These are phyloP conservation scores for Polypterus senegalus DNA, from an alignment of 2,113 vertebrate species.

Conservation along the genomic window DNA sequence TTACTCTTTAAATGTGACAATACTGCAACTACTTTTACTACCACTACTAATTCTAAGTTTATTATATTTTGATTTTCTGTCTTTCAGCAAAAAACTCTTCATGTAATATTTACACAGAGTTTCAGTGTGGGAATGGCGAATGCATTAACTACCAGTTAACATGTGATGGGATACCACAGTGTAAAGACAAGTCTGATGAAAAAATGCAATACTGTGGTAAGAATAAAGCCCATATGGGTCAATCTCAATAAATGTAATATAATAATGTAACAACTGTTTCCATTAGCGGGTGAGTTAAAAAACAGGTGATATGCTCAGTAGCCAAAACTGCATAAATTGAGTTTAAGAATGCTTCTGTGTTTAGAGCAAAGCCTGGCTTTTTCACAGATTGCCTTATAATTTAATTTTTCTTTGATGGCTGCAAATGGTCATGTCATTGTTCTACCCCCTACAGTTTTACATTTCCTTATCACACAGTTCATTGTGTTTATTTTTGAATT, in stretches of 20 bases:
- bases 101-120: conserved; percentile 84
- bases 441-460: no score
- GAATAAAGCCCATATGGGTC: conserved; percentile 22
- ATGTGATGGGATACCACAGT: conserved; percentile 80
- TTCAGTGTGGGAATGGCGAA: conserved; percentile 91
- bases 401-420: background rate
- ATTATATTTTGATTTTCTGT: background rate
- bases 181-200: conserved; percentile 96
- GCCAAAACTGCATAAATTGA: no score
- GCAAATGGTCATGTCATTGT: background rate
- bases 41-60: conserved; percentile 4
- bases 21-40: no score
- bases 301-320: no score
- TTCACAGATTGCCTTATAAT: no score
- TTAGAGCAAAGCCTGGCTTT: no score
- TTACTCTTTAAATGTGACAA: no score
- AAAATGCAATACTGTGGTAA: conserved; percentile 93
- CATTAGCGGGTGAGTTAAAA: no score
- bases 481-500: conserved; percentile 10
- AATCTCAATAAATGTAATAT: no score
- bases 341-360: no score
- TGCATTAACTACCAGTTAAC: conserved; percentile 85
- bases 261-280: no score
- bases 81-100: conserved; percentile 79
- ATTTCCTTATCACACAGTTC: conserved; percentile 9